phyloP scores from a whole-genome alignment of 2,888 invertebrate genomes.

The Troilus luridus region DNA sequence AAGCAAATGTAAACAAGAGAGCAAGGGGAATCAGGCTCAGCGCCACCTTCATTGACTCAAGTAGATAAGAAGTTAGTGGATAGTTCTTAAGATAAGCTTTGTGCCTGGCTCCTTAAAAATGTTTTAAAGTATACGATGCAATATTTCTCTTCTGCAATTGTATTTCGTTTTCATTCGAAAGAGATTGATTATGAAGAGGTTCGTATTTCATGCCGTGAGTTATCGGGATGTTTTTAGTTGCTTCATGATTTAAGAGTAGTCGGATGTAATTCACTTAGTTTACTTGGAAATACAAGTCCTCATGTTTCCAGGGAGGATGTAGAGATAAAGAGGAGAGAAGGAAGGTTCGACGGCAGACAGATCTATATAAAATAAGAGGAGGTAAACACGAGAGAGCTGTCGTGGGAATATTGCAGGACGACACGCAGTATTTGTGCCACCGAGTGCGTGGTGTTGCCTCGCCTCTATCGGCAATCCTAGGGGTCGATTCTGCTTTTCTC shows the following conservation, averaged over 20 bases:
- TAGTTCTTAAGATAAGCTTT: too few relatives aligned
- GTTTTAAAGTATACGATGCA: too few relatives aligned
- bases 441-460: slow-evolving; percentile 39
- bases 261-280: neutral
- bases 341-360: slow-evolving; percentile 23
- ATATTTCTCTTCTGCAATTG: too few relatives aligned
- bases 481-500: slow-evolving; percentile 19
- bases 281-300: neutral
- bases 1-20: too few relatives aligned
- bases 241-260: neutral
- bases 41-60: too few relatives aligned
- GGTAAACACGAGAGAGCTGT: slow-evolving; percentile 22
- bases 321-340: neutral
- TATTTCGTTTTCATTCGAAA: neutral
- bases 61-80: too few relatives aligned
- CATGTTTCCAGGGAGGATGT: neutral
- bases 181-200: neutral
- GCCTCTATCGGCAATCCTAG: neutral
- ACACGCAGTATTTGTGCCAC: slow-evolving; percentile 52
- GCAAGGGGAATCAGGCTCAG: too few relatives aligned
- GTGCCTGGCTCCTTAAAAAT: too few relatives aligned
- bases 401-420: slow-evolving; percentile 29
- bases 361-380: slow-evolving; percentile 41
- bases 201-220: neutral
- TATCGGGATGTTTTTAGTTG: neutral